Base-by-base conservation (phyloP, 2,797 vertebrate genomes). In the Pogonophryne albipinna region DNA sequence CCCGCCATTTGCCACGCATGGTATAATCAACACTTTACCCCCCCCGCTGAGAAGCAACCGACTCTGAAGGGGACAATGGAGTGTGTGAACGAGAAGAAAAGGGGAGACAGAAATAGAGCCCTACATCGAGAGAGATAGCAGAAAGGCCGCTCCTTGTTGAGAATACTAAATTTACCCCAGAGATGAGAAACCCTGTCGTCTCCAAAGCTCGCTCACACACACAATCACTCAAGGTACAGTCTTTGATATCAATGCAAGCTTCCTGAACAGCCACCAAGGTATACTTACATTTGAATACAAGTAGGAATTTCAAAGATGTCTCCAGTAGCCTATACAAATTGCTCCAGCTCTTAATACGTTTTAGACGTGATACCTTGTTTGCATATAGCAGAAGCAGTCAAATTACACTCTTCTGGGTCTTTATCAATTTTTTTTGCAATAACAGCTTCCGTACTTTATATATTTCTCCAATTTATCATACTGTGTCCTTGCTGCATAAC, bases 21-120 rank as follows among this genome's bases (percentile, higher is more conserved):
- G 81, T 78, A 85, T 91, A 95, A 94, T 95, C 93, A 94, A 93
- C 94, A 90, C 91, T 91, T 90, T 74, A 90, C 61, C 80, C 86
- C 90, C 9, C 23, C 23, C 23, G 66, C 82, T 9, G 86, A 78
- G 89, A 89, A 70, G 85, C 83, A 79, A 84, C 74, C 4, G 64
- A 84, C 85, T 91, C 90, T 85, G 86, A 84, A 88, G 80, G 82
- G 88, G 86, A 85, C 80, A n/a, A 76, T 46, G 46, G 78, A 82
- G 80, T 47, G 66, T 13, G 47, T 65, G 79, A 74, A 82, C 66
- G 66, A 71, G 59, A 58, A 53, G 59, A 69, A 58, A 65, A 16
- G 27, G 58, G 31, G 65, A 69, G 60, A 57, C 65, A 41, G 62
- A 90, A 87, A 93, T 87, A 90, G 76, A 84, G 59, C 75, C 77